A percentile compares a stretch with the other conserved stretches of the same genome.
phyloP scores from a whole-genome alignment of 2,113 vertebrate genomes.

The Trinectes maculatus region DNA sequence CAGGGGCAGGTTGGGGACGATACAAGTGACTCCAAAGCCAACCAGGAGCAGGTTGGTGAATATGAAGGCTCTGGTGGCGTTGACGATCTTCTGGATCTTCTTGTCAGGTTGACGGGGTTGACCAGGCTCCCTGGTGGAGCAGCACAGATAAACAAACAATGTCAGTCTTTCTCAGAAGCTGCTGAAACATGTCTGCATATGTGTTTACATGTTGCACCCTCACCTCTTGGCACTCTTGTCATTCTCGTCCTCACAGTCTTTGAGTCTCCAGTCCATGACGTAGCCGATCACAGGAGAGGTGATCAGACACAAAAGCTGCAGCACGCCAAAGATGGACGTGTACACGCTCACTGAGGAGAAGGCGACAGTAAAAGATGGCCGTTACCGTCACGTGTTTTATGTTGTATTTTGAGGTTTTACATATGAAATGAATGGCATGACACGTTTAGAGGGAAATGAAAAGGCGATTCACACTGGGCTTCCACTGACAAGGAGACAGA shows the following conservation, averaged over 20 bases:
- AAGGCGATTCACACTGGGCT: conserved; percentile 1
- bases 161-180: not conserved
- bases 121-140: conserved; percentile 81
- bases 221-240: conserved; percentile 83
- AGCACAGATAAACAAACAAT: not conserved
- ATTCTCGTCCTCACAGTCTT: conserved; percentile 89
- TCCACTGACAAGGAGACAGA: not conserved
- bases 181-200: not conserved
- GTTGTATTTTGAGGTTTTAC: not conserved
- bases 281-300: conserved; percentile 96
- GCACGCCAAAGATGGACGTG: conserved; percentile 94
- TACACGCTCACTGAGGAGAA: conserved; percentile 89
- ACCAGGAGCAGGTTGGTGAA: conserved; percentile 96
- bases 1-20: conserved; percentile 88
- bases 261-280: conserved; percentile 97
- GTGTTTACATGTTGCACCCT: conserved; percentile 17
- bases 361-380: not conserved
- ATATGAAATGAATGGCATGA: not conserved
- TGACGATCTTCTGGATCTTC: conserved; percentile 93
- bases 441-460: not conserved
- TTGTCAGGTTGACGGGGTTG: conserved; percentile 87
- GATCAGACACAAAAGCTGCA: conserved; percentile 94
- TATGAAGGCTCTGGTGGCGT: conserved; percentile 92
- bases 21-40: conserved; percentile 91
- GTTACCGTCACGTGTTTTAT: not conserved